These are phyloP conservation scores for Nesoenas mayeri DNA, from an alignment of 2,113 vertebrate species.

Conservation along the genomic window DNA sequence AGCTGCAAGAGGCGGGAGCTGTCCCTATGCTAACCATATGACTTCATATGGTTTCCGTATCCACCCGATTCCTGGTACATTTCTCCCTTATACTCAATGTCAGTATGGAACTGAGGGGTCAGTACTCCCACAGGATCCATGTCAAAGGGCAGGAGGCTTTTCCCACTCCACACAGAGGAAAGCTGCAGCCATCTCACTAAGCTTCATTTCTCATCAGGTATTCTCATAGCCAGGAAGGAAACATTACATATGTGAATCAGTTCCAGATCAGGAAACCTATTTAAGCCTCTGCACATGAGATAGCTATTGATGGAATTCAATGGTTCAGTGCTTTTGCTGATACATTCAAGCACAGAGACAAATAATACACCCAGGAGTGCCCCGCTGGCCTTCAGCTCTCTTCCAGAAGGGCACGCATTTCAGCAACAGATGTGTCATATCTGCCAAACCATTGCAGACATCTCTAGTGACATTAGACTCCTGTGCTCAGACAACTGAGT, in stretches of 20 bases:
- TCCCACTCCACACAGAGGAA: neutral
- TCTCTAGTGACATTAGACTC: neutral
- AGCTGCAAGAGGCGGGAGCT: neutral
- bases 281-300: neutral
- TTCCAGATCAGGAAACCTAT: neutral
- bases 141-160: neutral
- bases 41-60: neutral
- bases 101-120: neutral
- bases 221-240: neutral
- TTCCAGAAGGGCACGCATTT: neutral
- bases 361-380: neutral
- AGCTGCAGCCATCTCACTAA: neutral
- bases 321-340: neutral
- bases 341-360: neutral
- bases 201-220: neutral
- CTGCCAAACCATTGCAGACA: neutral
- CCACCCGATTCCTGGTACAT: rapidly evolving
- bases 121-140: neutral
- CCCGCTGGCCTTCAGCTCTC: neutral
- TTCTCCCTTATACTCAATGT: neutral
- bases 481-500: neutral
- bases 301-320: neutral
- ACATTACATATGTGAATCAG: neutral
- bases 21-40: neutral
- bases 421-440: neutral